phyloP scores from a whole-genome alignment of 2,113 vertebrate genomes.

The Colossoma macropomum region DNA sequence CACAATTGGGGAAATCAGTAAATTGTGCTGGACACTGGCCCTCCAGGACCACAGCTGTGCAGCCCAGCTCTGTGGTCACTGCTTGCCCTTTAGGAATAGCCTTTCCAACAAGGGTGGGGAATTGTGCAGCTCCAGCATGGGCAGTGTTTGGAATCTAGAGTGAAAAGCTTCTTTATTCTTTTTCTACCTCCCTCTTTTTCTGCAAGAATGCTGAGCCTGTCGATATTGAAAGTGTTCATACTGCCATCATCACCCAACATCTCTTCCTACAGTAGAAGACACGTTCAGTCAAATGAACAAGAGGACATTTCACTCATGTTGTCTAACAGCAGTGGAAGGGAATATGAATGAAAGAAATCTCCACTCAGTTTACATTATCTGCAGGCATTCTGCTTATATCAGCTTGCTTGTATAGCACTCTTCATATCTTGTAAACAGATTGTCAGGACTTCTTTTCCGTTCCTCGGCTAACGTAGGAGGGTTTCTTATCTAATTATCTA shows the following conservation, averaged over 20 bases:
- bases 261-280: neutral
- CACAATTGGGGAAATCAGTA: neutral
- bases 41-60: too few relatives aligned
- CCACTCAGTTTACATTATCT: too few relatives aligned
- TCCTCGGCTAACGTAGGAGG: too few relatives aligned
- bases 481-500: too few relatives aligned
- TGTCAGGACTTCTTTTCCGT: too few relatives aligned
- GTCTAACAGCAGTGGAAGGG: neutral
- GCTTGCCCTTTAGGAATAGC: neutral
- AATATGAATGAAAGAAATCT: neutral
- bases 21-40: neutral
- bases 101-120: constrained; percentile 6
- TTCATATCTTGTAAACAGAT: too few relatives aligned
- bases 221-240: neutral
- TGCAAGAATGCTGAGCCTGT: constrained; percentile 47
- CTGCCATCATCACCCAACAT: constrained; percentile 14
- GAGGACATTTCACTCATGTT: neutral
- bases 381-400: too few relatives aligned
- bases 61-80: constrained; percentile 15
- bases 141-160: constrained; percentile 51
- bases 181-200: constrained; percentile 42
- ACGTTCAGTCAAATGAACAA: neutral
- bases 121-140: constrained; percentile 40
- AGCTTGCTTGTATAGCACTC: too few relatives aligned
- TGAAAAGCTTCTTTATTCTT: constrained; percentile 52